Base-by-base conservation (phyloP, 2,888 invertebrate species). In the Camponotus fellah region DNA sequence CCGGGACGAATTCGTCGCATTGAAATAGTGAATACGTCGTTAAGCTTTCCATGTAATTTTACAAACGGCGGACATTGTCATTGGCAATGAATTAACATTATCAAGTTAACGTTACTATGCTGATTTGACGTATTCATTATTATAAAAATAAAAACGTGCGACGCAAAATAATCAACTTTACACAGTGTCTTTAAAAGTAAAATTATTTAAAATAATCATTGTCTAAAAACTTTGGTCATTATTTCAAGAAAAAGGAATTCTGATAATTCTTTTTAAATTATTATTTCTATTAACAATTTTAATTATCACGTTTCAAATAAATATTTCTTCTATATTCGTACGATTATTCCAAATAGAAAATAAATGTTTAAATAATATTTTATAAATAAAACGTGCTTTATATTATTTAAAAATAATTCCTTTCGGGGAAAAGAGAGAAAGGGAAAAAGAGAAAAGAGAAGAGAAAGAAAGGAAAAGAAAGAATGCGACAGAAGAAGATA, bases 71-170 rank as follows among this genome's bases (percentile, higher is more conserved):
- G 9, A 17, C 32, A 3, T n/a, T 12, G 17, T 46, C 21, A n/a
- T 40, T n/a, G 49, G 14, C 32, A 14, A 40, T 26, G 0, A 34
- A 12, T 2, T 2, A 26, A 26, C 37, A 56, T 53, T 3, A 40
- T 86, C 80, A 72, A 79, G 80, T 64, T 64, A 43, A 64, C 65
- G 17, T 87, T 94, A 90, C 65, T 93, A 91, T 88, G 93, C 94
- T 93, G 92, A 87, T 94, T 91, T 84, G 83, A 86, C 91, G 89
- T 85, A 89, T 86, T 86, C 26, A 86, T 87, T 86, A 88, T 90
- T 92, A 89, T 92, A 92, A 93, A 93, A 92, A 91, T 88, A 89
- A 89, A 89, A 86, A 43, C 62, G 66, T 26, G 26, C 69, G n/a
- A 60, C 43, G 9, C 17, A 64, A 46, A 46, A 46, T 46, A 1